Evolutionary conservation across 2,797 vertebrate genomes (phyloP), one percentile per base, ranked within the genome.

Genomic region (Streptopelia turtur): DNA sequence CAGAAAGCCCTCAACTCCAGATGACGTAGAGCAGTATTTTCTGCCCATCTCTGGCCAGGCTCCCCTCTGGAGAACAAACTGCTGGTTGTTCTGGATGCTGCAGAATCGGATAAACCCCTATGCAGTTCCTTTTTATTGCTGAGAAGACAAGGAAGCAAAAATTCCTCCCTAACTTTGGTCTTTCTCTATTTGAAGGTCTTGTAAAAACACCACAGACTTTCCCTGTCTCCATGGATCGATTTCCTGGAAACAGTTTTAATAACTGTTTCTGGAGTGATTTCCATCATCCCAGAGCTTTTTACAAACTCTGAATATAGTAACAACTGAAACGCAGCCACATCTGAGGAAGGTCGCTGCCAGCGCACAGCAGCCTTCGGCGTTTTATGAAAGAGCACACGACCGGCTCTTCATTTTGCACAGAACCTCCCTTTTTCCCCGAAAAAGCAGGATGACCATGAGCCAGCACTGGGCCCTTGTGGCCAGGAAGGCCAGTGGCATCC

Each of bases 201-300:
- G 57, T 94, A 72, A 92, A 90, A 90, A 60, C 37, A 64, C 39
- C 53, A 77, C 53, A 74, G 68, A 20, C 68, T 75, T 89, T 82
- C 74, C 66, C 24, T 2, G 3, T 59, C 39, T 77, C 64, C 10
- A 1, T 47, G 68, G 76, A 59, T 90, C 5, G 3, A 18, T 90
- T 93, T 87, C 78, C 91, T 92, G 87, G 65, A 91, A 93, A 6
- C 70, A 66, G 25, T 93, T 94, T 89, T 87, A 84, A 53, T 81
- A 88, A 78, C 79, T 93, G 31, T 90, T 93, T 95, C 85, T 91
- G 77, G 52, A 93, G 80, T 53, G 85, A 31, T 72, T 90, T 94
- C 88, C 93, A 66, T 90, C 91, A 53, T 96, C 85, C 66, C 63
- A 50, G 30, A 86, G 89, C 65, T 69, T 90, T 93, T 94, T 81